Evolutionary conservation across 2,888 invertebrate species (phyloP).

Genomic region (Tenthredo amoena): DNA sequence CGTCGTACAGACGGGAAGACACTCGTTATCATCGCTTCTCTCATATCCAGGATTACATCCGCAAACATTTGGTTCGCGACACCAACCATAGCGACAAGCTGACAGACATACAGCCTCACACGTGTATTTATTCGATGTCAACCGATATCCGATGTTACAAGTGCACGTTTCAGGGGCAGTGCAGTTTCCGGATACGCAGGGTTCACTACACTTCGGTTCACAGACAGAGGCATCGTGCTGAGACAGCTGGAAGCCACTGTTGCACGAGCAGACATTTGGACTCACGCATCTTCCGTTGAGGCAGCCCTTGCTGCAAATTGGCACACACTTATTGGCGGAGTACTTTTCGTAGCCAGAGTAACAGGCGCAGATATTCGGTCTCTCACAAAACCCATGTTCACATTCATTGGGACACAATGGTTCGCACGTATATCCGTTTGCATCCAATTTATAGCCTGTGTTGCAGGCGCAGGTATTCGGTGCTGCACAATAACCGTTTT

Average conservation of each 20-base stretch:
- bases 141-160: slow-evolving; percentile 65
- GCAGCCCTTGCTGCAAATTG: slow-evolving; percentile 51
- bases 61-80: slow-evolving; percentile 82
- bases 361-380: slow-evolving; percentile 12
- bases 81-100: slow-evolving; percentile 87
- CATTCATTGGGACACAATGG: background rate
- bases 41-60: slow-evolving; percentile 75
- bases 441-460: slow-evolving; percentile 74
- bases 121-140: slow-evolving; percentile 69
- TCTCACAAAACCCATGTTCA: slow-evolving; percentile 5
- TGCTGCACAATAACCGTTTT: slow-evolving; percentile 11
- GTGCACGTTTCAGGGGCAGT: slow-evolving; percentile 76
- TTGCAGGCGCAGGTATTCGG: slow-evolving; percentile 79
- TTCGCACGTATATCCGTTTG: slow-evolving; percentile 67
- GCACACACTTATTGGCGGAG: slow-evolving; percentile 15
- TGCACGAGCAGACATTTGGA: slow-evolving; percentile 72
- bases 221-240: background rate
- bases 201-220: slow-evolving; percentile 72
- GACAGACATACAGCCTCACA: slow-evolving; percentile 83
- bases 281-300: slow-evolving; percentile 79
- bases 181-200: slow-evolving; percentile 77
- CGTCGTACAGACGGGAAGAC: slow-evolving; percentile 60
- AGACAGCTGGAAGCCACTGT: background rate
- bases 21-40: slow-evolving; percentile 57
- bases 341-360: background rate